A percentile compares a stretch with the other conserved stretches of the same genome.
These are phyloP conservation scores for Aleiodes leptofemur DNA, from an alignment of 2,888 invertebrate species.

Conservation along the genomic window DNA sequence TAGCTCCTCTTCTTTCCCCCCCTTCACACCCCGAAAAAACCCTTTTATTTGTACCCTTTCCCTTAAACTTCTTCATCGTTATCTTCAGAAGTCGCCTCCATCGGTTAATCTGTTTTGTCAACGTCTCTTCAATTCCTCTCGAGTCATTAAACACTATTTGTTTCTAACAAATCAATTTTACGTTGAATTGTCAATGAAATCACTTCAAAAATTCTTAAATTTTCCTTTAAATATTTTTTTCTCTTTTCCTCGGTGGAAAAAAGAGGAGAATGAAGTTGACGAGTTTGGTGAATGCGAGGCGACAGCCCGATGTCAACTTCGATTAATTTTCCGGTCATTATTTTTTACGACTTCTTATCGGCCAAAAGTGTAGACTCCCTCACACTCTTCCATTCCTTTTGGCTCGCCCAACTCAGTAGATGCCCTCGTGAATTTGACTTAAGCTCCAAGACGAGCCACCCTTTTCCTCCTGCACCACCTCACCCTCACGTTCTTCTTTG, in stretches of 20 bases:
- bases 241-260: background rate
- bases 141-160: slow-evolving; percentile 24
- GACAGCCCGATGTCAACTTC: slow-evolving; percentile 70
- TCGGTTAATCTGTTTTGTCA: slow-evolving; percentile 23
- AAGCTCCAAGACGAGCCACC: slow-evolving; percentile 46
- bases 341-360: slow-evolving; percentile 73
- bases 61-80: slow-evolving; percentile 24
- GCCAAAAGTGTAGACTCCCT: slow-evolving; percentile 55
- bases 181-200: too few relatives aligned
- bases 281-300: slow-evolving; percentile 65
- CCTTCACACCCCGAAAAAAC: background rate
- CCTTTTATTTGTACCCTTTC: slow-evolving; percentile 7
- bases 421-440: slow-evolving; percentile 54
- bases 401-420: slow-evolving; percentile 39
- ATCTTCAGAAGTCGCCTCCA: slow-evolving; percentile 10
- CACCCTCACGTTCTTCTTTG: background rate
- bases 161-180: background rate
- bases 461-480: slow-evolving; percentile 1
- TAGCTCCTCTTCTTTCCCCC: slow-evolving; percentile 47
- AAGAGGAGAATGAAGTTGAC: slow-evolving; percentile 47
- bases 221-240: background rate
- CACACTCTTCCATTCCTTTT: slow-evolving; percentile 23
- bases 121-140: slow-evolving; percentile 25
- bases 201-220: too few relatives aligned
- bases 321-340: slow-evolving; percentile 75